Evolutionary conservation across 2,113 vertebrate species (phyloP).

Genomic region (Elephas maximus): DNA sequence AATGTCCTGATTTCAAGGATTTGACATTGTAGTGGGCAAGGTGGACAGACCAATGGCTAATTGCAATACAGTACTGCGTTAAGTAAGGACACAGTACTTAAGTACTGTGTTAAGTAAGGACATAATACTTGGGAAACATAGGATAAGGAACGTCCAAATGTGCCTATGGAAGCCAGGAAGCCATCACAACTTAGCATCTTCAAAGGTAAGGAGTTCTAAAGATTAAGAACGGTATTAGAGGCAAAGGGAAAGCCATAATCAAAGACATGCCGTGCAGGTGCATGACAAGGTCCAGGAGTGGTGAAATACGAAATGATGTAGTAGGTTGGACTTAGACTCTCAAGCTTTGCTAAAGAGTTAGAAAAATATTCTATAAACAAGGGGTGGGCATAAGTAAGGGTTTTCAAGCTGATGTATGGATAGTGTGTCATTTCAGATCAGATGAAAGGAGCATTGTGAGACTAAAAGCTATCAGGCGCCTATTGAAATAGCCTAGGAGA

Average conservation of each 20-base stretch:
- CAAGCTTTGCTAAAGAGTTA: neutral
- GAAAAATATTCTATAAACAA: neutral
- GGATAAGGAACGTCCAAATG: neutral
- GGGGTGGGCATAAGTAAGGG: neutral
- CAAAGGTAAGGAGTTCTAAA: neutral
- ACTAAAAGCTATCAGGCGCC: neutral
- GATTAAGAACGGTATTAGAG: neutral
- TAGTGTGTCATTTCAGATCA: neutral
- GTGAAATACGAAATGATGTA: neutral
- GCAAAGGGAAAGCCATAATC: neutral
- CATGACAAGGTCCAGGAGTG: neutral
- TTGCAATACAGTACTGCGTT: neutral
- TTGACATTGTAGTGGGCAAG: neutral
- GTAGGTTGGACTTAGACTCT: neutral
- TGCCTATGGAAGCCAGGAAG: neutral
- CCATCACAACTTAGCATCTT: neutral
- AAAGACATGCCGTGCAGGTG: neutral
- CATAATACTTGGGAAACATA: neutral
- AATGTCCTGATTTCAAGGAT: neutral
- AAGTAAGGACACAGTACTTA: neutral
- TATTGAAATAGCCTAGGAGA: neutral
- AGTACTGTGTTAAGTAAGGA: neutral
- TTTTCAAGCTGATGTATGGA: too few relatives aligned
- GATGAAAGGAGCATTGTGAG: neutral
- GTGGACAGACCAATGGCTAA: accelerated